Percentiles rank a stretch among this genome's conserved stretches.
These are phyloP conservation scores for Eucriotettix oculatus DNA, from an alignment of 2,888 invertebrate genomes.

Conservation along the genomic window DNA sequence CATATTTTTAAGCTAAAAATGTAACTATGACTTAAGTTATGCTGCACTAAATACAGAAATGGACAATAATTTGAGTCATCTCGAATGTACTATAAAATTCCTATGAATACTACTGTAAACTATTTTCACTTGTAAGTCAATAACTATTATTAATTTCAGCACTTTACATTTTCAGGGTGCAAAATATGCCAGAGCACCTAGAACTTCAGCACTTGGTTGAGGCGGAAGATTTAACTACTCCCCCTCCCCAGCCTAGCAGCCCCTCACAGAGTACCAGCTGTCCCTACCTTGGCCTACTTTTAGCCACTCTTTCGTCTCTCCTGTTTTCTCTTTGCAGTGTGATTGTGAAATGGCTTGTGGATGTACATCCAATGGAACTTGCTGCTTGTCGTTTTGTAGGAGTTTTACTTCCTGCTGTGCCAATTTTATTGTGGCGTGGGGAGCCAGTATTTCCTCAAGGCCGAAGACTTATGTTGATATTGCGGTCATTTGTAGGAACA, in stretches of 20 bases:
- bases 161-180: not conserved
- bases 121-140: too few relatives aligned
- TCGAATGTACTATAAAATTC: too few relatives aligned
- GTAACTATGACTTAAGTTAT: too few relatives aligned
- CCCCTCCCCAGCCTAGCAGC: conserved; percentile 1
- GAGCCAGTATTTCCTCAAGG: conserved; percentile 66
- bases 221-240: not conserved
- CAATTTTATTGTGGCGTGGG: conserved; percentile 64
- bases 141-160: too few relatives aligned
- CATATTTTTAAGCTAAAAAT: too few relatives aligned
- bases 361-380: conserved; percentile 75
- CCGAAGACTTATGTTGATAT: conserved; percentile 54
- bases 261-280: conserved; percentile 35
- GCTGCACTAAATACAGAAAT: too few relatives aligned
- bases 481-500: conserved; percentile 73
- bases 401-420: conserved; percentile 63
- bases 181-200: conserved; percentile 56
- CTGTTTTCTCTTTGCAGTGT: conserved; percentile 85
- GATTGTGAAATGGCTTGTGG: conserved; percentile 71
- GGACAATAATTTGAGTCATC: too few relatives aligned
- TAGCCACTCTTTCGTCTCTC: conserved; percentile 72
- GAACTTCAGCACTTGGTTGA: conserved; percentile 68
- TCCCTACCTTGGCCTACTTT: conserved; percentile 65
- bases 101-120: too few relatives aligned
- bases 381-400: conserved; percentile 79